A percentile compares a stretch with the other conserved stretches of the same genome.
phyloP scores from a whole-genome alignment of 2,797 vertebrate species.

The Galagoides demidoff region DNA sequence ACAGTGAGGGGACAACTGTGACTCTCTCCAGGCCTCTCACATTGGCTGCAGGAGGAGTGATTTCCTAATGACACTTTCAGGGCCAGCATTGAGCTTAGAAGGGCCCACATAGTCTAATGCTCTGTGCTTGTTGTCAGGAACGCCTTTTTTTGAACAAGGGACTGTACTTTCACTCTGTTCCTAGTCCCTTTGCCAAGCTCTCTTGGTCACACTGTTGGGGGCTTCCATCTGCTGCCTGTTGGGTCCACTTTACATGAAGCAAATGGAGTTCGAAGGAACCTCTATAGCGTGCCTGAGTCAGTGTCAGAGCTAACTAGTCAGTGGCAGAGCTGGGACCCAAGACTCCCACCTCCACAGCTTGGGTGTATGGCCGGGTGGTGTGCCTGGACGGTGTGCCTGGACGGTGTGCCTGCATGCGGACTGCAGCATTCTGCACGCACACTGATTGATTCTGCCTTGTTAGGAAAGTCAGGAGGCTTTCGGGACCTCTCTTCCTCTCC shows the following conservation, averaged over 20 bases:
- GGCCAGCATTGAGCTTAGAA: not conserved
- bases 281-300: not conserved
- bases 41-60: not conserved
- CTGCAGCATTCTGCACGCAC: not conserved
- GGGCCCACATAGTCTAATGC: accelerated
- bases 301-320: too few relatives aligned
- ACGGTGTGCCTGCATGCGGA: accelerated
- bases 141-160: not conserved
- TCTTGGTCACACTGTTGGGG: too few relatives aligned
- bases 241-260: not conserved
- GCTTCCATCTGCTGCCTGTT: not conserved
- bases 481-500: not conserved
- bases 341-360: not conserved
- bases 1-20: accelerated
- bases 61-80: not conserved
- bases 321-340: not conserved
- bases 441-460: not conserved
- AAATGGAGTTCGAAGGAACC: not conserved
- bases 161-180: not conserved
- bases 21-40: not conserved
- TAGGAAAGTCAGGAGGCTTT: not conserved
- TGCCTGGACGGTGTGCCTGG: accelerated
- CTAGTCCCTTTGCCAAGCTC: not conserved
- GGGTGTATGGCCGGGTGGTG: accelerated
- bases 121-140: not conserved